A percentile compares a stretch with the other conserved stretches of the same genome.
Evolutionary conservation across 1,140 invertebrate species (phyloP).

Genomic region (Bombus waltoni): DNA sequence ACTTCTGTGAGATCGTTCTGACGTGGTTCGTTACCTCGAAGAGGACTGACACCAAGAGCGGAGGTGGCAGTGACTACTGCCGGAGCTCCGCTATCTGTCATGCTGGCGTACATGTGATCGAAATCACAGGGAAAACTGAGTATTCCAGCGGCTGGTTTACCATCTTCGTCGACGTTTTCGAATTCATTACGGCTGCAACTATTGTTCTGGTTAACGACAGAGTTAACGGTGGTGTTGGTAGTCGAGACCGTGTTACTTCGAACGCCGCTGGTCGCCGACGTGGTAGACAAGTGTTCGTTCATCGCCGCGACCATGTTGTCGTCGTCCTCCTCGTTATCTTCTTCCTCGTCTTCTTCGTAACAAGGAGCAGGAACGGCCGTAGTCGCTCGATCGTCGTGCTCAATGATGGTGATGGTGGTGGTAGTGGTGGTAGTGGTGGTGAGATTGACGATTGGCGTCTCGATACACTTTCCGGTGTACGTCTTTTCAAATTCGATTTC

Average conservation of each 20-base stretch:
- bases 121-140: slow-evolving; percentile 82
- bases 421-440: slow-evolving; percentile 29
- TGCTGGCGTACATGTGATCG: slow-evolving; percentile 84
- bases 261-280: slow-evolving; percentile 76
- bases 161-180: slow-evolving; percentile 64
- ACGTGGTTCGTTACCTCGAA: slow-evolving; percentile 79
- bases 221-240: slow-evolving; percentile 38
- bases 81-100: slow-evolving; percentile 73
- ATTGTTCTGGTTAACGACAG: slow-evolving; percentile 38
- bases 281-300: slow-evolving; percentile 80
- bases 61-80: slow-evolving; percentile 71
- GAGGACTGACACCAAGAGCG: slow-evolving; percentile 74
- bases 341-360: slow-evolving; percentile 51
- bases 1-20: slow-evolving; percentile 84
- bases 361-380: slow-evolving; percentile 35
- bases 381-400: slow-evolving; percentile 59
- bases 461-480: slow-evolving; percentile 29
- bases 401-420: slow-evolving; percentile 43
- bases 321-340: slow-evolving; percentile 54
- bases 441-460: slow-evolving; percentile 26
- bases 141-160: slow-evolving; percentile 73
- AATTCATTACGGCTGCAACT: slow-evolving; percentile 53
- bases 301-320: slow-evolving; percentile 82
- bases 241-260: slow-evolving; percentile 56
- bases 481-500: slow-evolving; percentile 15